Percentiles rank a stretch among this genome's conserved stretches.
Conservation (phyloP, 2,113 vertebrate genomes). For the Alligator mississippiensis region DNA sequence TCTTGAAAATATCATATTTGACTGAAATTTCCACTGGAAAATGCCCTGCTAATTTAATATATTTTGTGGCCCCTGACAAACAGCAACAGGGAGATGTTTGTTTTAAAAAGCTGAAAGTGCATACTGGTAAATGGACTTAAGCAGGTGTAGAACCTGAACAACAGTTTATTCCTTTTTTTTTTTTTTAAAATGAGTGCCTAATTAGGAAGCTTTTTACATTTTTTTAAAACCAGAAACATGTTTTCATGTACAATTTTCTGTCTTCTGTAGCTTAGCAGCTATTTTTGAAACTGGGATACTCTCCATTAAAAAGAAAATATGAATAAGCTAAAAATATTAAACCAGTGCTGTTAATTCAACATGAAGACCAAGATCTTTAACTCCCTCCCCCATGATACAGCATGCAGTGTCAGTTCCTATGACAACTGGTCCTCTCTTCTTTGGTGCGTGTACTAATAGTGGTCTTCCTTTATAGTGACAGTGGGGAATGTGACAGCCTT, state of each 20-base stretch:
- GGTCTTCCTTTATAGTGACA: constrained; percentile 31
- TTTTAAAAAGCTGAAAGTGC: background rate
- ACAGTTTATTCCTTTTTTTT: background rate
- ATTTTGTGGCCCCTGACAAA: background rate
- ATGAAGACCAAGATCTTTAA: constrained; percentile 25
- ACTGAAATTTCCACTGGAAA: background rate
- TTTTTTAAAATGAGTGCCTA: background rate
- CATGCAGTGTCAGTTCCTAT: constrained; percentile 60
- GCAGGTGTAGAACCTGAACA: background rate
- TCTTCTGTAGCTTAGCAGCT: background rate
- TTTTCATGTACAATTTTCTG: no score
- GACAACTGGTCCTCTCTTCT: constrained; percentile 58
- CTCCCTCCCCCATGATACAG: background rate
- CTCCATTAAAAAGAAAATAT: background rate
- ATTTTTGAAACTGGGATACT: background rate
- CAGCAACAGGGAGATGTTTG: background rate
- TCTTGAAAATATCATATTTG: background rate
- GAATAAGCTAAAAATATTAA: constrained; percentile 18
- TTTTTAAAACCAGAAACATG: no score
- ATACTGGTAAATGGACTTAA: background rate
- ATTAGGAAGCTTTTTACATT: background rate
- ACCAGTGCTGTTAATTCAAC: constrained; percentile 24
- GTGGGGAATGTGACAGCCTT: constrained; percentile 34
- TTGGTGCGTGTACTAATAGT: background rate
- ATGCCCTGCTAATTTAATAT: background rate